Base-by-base conservation (phyloP, 2,888 invertebrate species). In the Hemaris fuciformis region DNA sequence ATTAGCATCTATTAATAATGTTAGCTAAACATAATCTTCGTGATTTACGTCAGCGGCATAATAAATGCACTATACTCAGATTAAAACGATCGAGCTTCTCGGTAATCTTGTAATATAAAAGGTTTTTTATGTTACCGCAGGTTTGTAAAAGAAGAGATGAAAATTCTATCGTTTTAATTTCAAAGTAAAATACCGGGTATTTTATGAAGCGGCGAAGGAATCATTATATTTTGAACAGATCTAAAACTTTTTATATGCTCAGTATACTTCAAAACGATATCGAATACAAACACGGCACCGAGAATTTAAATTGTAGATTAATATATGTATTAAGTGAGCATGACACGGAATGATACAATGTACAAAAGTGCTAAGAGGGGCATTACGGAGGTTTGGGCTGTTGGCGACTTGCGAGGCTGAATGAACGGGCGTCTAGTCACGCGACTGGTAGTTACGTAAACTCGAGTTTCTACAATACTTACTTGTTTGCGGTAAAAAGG, bases 371-470 rank as follows among this genome's bases (percentile, higher is more conserved):
- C 31, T 31, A 53, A 53, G 18, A 27, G 25, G 1, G 15, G 15
- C 15, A 25, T 48, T 25, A 48, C 15, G 48, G 27, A 53, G 27
- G 53, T 31, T 27, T 15, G 18, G 27, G 27, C 27, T 27, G 15
- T 10, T 53, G 3, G 18, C 53, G 25, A 48, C n/a, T 70, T 68
- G 72, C 74, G 73, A 75, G 77, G 73, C 82, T 90, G 86, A 90
- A 90, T 90, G 90, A 85, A 87, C 79, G 71, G 64, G 60, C 69
- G 72, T 71, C 74, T 65, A 80, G 87, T 86, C 90, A 91, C 88
- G 89, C 89, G 83, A 89, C 75, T n/a, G 71, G 66, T 66, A 66
- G 70, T 89, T 89, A 89, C 86, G 84, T 90, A 89, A 89, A 81
- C 64, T 64, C 66, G 68, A 77, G 83, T 88, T 87, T 82, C 81